Evolutionary conservation across 2,797 vertebrate genomes (phyloP).

Genomic region (Acrocephalus scirpaceus): DNA sequence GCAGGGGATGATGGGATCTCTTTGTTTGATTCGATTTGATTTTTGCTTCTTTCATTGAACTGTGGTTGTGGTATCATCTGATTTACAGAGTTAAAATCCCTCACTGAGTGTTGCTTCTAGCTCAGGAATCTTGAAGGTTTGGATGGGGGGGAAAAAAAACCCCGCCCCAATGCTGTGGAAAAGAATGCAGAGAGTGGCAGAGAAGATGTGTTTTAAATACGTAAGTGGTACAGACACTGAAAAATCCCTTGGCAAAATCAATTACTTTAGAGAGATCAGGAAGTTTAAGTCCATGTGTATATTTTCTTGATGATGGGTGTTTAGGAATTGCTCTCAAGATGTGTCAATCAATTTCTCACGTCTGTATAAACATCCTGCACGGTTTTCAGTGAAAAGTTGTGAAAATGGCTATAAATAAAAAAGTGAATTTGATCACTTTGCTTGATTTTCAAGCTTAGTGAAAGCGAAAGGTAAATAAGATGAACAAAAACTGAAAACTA

Average conservation of each 20-base stretch:
- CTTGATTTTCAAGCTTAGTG: neutral
- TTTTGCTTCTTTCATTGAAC: conserved; percentile 61
- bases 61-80: conserved; percentile 34
- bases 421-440: neutral
- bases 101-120: neutral
- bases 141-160: neutral
- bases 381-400: conserved; percentile 2
- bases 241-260: neutral
- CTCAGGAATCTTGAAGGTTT: neutral
- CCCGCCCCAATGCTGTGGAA: neutral
- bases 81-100: conserved; percentile 19
- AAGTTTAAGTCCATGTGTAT: conserved; percentile 11
- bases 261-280: neutral
- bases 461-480: neutral
- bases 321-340: conserved; percentile 37
- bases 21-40: conserved; percentile 65
- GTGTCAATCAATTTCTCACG: conserved; percentile 25
- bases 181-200: neutral
- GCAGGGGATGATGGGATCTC: conserved; percentile 71
- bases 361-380: conserved; percentile 23
- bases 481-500: neutral
- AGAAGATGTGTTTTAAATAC: neutral
- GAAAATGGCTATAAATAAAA: conserved; percentile 26
- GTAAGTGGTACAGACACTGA: neutral
- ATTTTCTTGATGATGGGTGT: conserved; percentile 37